Evolutionary conservation across 2,797 vertebrate genomes (phyloP).

Genomic region (Okamejei kenojei): DNA sequence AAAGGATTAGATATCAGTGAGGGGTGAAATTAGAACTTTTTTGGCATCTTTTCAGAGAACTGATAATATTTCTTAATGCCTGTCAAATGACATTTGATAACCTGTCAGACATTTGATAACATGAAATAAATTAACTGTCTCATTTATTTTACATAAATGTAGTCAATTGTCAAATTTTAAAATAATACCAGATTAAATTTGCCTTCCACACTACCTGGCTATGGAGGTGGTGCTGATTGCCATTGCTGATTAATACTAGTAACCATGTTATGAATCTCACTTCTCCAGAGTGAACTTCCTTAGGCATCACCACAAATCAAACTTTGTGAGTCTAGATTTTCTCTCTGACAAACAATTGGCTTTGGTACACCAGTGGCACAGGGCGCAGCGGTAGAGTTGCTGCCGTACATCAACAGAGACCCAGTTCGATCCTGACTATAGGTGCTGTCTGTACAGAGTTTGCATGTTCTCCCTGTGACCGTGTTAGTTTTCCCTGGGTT

Average conservation of each 20-base stretch:
- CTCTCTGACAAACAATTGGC: not conserved
- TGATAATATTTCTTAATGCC: not conserved
- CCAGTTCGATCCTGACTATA: no score
- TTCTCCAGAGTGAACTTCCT: not conserved
- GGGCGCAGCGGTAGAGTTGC: no score
- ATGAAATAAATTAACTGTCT: not conserved
- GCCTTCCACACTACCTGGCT: not conserved
- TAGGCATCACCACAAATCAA: not conserved
- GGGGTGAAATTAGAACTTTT: not conserved
- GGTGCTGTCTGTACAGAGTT: no score
- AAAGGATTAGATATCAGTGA: not conserved
- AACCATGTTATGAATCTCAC: not conserved
- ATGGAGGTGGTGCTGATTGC: not conserved
- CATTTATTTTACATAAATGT: not conserved
- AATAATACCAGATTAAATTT: not conserved
- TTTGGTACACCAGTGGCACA: not conserved
- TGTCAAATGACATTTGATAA: not conserved
- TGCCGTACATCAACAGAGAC: no score
- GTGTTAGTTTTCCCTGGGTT: no score
- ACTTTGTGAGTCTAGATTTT: not conserved
- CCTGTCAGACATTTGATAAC: not conserved
- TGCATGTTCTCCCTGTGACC: no score
- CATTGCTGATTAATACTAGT: not conserved
- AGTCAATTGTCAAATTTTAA: not conserved
- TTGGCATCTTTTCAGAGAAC: not conserved